These are phyloP conservation scores for Callyntrura sp. DNA, from an alignment of 2,888 invertebrate species.

Conservation along the genomic window DNA sequence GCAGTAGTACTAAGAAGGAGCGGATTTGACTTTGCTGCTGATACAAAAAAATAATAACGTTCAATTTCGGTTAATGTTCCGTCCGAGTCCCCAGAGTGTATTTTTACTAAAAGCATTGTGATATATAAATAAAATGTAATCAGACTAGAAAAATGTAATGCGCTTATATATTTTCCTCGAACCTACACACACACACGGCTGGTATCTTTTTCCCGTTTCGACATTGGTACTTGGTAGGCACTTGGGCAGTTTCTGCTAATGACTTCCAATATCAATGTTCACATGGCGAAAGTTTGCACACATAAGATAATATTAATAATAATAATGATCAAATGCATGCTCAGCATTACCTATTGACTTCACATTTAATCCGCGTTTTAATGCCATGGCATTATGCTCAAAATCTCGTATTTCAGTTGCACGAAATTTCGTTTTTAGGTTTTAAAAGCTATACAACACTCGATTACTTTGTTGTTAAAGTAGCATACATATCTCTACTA, in stretches of 20 bases:
- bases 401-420: no score
- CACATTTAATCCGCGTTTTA: no score
- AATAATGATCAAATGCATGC: no score
- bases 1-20: background rate
- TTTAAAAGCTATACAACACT: no score
- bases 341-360: no score
- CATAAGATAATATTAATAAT: no score
- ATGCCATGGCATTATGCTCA: no score
- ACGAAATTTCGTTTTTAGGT: no score
- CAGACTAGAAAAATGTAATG: constrained; percentile 20
- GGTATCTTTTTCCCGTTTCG: constrained; percentile 26
- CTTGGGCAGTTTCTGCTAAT: background rate
- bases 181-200: background rate
- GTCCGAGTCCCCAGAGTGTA: background rate
- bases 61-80: constrained; percentile 8
- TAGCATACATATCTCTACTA: no score
- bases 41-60: background rate
- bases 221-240: background rate
- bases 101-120: background rate
- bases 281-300: background rate
- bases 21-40: constrained; percentile 1
- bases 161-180: background rate
- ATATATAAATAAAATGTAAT: constrained; percentile 6
- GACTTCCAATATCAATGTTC: constrained; percentile 20
- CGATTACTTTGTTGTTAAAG: no score